Conservation (phyloP, 2,888 invertebrate species). For the Piscicola geometra region DNA sequence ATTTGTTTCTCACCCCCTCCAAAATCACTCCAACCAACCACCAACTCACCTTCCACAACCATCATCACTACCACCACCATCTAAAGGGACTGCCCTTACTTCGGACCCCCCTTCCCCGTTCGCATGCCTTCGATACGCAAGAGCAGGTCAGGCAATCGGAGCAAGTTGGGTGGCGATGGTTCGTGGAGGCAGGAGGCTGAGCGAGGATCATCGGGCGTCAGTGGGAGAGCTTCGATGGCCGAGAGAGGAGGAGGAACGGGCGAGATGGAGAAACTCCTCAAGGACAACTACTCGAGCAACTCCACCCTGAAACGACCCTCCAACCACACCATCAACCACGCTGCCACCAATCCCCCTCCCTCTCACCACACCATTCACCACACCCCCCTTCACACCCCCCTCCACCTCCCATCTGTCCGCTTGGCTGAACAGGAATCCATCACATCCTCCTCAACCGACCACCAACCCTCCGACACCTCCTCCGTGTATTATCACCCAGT, state of each 20-base stretch:
- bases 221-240: not conserved
- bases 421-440: constrained; percentile 16
- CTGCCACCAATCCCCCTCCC: not conserved
- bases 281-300: not conserved
- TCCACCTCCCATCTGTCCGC: not conserved
- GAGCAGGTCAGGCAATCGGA: not conserved
- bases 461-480: constrained; percentile 9
- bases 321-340: not conserved
- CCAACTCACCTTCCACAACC: too few relatives aligned
- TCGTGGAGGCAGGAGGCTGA: too few relatives aligned
- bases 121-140: not conserved
- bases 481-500: not conserved
- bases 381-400: not conserved
- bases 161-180: not conserved
- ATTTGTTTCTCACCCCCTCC: not conserved
- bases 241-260: not conserved
- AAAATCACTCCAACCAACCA: too few relatives aligned
- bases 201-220: not conserved
- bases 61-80: too few relatives aligned
- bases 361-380: not conserved
- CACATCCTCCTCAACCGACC: constrained; percentile 6
- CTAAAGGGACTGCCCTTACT: not conserved
- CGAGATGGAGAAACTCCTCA: not conserved
- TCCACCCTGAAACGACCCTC: not conserved
- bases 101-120: constrained; percentile 8